These are phyloP conservation scores for Spizaetus ornatus DNA, from an alignment of 2,113 vertebrate species.

Conservation along the genomic window DNA sequence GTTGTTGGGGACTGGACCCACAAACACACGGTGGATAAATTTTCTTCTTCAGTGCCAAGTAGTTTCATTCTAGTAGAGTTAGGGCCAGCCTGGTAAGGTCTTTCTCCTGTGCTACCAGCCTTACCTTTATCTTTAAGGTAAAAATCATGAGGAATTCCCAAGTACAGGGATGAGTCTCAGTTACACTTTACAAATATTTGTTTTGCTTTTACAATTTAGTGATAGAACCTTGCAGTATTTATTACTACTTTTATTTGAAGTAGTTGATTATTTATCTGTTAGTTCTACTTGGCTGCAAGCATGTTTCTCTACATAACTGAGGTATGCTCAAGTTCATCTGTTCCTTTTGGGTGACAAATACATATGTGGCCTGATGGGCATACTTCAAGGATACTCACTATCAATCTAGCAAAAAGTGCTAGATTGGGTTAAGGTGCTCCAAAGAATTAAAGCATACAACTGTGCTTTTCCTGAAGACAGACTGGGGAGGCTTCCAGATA, in stretches of 20 bases:
- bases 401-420: neutral
- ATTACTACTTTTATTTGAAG: neutral
- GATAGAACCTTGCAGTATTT: neutral
- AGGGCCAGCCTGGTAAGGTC: neutral
- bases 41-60: neutral
- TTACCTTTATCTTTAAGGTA: neutral
- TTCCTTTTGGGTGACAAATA: neutral
- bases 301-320: neutral
- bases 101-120: neutral
- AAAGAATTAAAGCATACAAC: neutral
- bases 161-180: neutral
- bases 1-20: neutral
- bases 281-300: neutral
- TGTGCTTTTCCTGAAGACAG: neutral
- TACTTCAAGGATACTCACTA: neutral
- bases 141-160: neutral
- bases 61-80: neutral
- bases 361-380: accelerated
- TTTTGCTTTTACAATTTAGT: neutral
- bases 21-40: neutral
- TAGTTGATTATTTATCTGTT: neutral
- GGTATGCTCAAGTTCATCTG: neutral
- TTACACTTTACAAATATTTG: neutral
- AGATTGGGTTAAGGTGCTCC: neutral
- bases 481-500: neutral